Base-by-base conservation (phyloP, 2,888 invertebrate genomes). In the Caenorhabditis angaria region DNA sequence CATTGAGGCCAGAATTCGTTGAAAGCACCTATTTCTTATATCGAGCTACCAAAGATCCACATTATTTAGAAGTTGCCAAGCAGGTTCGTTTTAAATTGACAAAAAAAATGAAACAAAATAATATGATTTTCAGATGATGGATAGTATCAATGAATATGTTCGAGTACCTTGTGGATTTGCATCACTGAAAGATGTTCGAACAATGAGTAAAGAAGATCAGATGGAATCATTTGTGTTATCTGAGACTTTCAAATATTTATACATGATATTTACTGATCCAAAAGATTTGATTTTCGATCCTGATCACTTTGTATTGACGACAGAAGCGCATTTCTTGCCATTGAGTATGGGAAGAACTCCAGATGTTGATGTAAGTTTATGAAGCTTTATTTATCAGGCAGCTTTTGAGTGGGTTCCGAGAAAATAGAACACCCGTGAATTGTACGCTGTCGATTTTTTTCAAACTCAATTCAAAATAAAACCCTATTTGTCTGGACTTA, bases 141-240 rank as follows among this genome's bases (percentile, higher is more conserved):
- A 93, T 83, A 93, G 94, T 66, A 90, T 99, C 28, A 94, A 99
- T 88, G 92, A 92, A 80, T 92, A 94, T 89, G 93, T 97, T 0
- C 91, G 93, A 83, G 96, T 96, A n/a, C 91, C 93, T 1, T 99
- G 97, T 88, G 97, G 97, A 0, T 99, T 94, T 89, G 97, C 97
- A 0, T 95, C 96, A 1, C 94, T 97, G n/a, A 94, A 94, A 84
- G 95, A 97, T 89, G 94, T 97, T 0, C 91, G 95, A 55, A 94
- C 94, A n/a, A 85, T 88, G 85, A 71, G 76, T 14, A 94, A 94
- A 86, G 96, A 97, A 88, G 96, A 97, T 87, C 88, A 90, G 77
- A 96, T 99, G 96, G 97, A 99, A 88, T 97, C 97, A 0, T 99
- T 94, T 89, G 95, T 99, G 0, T 90, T 99, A 1, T 94, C 97